phyloP scores from a whole-genome alignment of 2,888 invertebrate species.

The Brachycybe producta region DNA sequence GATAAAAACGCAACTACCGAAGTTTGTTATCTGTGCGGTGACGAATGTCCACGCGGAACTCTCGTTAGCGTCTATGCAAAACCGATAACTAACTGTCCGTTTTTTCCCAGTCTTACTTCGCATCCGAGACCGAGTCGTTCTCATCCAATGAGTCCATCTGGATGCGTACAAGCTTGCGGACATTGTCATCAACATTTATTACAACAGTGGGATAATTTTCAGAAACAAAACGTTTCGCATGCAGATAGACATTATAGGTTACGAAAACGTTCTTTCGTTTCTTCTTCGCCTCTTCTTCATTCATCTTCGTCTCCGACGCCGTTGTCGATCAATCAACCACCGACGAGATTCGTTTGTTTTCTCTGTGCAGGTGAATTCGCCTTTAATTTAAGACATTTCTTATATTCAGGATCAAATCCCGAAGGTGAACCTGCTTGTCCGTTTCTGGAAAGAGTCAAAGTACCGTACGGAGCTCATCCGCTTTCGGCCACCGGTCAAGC shows the following conservation, averaged over 20 bases:
- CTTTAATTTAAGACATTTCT: conserved; percentile 51
- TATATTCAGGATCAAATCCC: conserved; percentile 64
- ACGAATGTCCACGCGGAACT: conserved; percentile 70
- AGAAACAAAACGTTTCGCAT: conserved; percentile 55
- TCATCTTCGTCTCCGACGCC: not conserved
- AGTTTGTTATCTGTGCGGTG: conserved; percentile 73
- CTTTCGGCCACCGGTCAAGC: conserved; percentile 81
- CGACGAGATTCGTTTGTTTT: conserved; percentile 64
- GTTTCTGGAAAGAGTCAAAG: conserved; percentile 65
- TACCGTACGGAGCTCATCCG: conserved; percentile 72
- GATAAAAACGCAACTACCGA: conserved; percentile 82
- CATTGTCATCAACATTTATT: conserved; percentile 72
- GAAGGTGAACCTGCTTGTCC: conserved; percentile 83
- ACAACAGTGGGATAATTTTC: conserved; percentile 75
- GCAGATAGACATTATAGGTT: conserved; percentile 66
- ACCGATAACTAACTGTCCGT: conserved; percentile 38
- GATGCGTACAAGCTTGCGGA: conserved; percentile 62
- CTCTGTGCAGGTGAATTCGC: conserved; percentile 72
- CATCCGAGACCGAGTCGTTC: conserved; percentile 75
- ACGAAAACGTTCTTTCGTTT: conserved; percentile 49
- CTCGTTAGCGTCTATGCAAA: conserved; percentile 54
- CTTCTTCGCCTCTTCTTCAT: not conserved
- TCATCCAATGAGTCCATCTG: conserved; percentile 67
- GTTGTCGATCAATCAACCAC: conserved; percentile 25
- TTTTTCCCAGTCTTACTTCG: conserved; percentile 42